Evolutionary conservation across 2,888 invertebrate species (phyloP), one percentile per base, ranked within the genome.

Genomic region (Mythimna pallens): DNA sequence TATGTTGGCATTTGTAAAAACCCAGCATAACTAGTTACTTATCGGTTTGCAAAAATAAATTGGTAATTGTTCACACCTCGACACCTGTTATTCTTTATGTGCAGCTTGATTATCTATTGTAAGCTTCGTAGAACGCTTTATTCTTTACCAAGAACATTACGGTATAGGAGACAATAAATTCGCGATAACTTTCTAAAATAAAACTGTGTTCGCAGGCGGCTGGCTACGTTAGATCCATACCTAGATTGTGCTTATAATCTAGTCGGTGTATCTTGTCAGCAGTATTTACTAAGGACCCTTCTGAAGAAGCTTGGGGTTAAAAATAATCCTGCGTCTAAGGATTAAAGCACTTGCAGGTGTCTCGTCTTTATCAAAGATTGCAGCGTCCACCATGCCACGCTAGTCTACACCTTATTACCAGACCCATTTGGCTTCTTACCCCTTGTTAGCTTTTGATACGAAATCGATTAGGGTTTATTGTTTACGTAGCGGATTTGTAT

Each of bases 401-500:
- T 63, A 89, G 88, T 86, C 65, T 83, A 70, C 63, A 65, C 84
- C 88, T 85, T 92, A 86, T 83, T 65, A 8, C 36, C 12, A 64
- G 52, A 7, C n/a, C 3, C 17, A 74, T 63, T 90, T 80, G 83
- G 87, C 85, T 76, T 76, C 66, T 52, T 88, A 88, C 87, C 34
- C 67, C 5, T 76, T 83, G 81, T 70, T 61, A 69, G 55, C 55
- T 66, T 75, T 66, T 75, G 78, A 85, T 80, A 80, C 77, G 84
- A 88, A 89, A 93, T 93, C 92, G 91, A 94, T 93, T 91, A 89
- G 84, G 78, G 83, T 85, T 86, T 88, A 89, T 92, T 93, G 92
- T 94, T 93, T 92, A 91, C 89, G 83, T 80, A 89, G 91, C 78
- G 88, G 89, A 93, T 93, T 93, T 92, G 90, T 93, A 93, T 93